Evolutionary conservation across 2,888 invertebrate species (phyloP), one percentile per base, ranked within the genome.

Genomic region (Tanytarsus gracilentus): DNA sequence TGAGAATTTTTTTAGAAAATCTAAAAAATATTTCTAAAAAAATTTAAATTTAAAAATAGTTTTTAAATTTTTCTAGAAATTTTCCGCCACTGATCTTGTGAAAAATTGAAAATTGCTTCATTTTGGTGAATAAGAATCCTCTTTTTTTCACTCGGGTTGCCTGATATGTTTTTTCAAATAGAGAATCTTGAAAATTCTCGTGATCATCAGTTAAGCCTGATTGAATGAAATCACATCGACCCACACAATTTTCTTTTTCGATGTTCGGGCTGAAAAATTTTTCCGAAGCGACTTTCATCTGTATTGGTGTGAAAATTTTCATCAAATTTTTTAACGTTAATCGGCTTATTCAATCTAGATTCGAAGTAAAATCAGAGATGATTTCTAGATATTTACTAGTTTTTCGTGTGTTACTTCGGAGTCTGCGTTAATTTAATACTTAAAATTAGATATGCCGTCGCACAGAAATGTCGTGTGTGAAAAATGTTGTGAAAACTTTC

Each of bases 361-460:
- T 51, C 51, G 51, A 51, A 48, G 14, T n/a, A 39, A 16, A 18
- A 51, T n/a, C n/a, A n/a, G n/a, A 48, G 6, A 21, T 48, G 5
- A 18, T 25, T 21, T 11, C 30, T 30, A 30, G 6, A 30, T 11
- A 11, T 8, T 30, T 30, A 8, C 9, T 11, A 30, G 7, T 6
- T 8, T 30, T 30, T n/a, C 51, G 14, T 11, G 11, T n/a, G 40
- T 26, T 4, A 21, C 21, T 40, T 39, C 39, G 55, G 16, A 40
- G 21, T 14, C n/a, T 7, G 18, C 16, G 48, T 58, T 44, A 58
- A 8, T 29, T 8, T 14, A 29, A 14, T 44, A 48, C 48, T 58
- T 58, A 58, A 58, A n/a, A 30, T 58, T 58, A 58, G 58, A 40
- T 39, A 21, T 55, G 53, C 25, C 36, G 21, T 55, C 39, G 14